Evolutionary conservation across 2,888 invertebrate genomes (phyloP).

Genomic region (Ashinkailepas kermadecensis): DNA sequence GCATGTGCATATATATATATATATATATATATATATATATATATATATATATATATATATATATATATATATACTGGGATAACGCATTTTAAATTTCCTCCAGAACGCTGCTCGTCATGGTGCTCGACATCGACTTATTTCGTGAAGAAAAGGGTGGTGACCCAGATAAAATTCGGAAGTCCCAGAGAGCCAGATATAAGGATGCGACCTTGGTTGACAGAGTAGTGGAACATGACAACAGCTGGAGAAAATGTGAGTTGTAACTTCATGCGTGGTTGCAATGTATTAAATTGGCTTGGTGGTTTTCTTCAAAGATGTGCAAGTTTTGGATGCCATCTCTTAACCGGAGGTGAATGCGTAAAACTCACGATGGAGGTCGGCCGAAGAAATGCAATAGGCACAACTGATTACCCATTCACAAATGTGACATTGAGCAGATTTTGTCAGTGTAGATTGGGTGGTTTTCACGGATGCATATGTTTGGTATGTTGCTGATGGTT

Average conservation of each 20-base stretch:
- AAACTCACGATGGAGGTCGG: too few relatives aligned
- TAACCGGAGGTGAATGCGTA: too few relatives aligned
- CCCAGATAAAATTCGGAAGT: conserved; percentile 81
- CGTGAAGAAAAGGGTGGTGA: conserved; percentile 92
- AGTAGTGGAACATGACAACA: conserved; percentile 78
- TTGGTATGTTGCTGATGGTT: too few relatives aligned
- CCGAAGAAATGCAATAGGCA: too few relatives aligned
- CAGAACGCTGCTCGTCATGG: background rate
- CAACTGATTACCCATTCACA: too few relatives aligned
- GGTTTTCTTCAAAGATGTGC: too few relatives aligned
- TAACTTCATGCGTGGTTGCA: background rate
- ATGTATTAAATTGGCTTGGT: conserved; percentile 41
- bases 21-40: too few relatives aligned
- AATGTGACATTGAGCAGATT: too few relatives aligned
- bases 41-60: background rate
- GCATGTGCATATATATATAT: background rate
- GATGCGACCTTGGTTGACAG: conserved; percentile 86
- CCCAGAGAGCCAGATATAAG: conserved; percentile 87
- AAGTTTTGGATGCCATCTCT: too few relatives aligned
- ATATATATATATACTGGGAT: background rate
- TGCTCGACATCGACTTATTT: conserved; percentile 92
- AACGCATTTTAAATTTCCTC: too few relatives aligned
- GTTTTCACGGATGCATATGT: too few relatives aligned
- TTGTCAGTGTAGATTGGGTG: too few relatives aligned
- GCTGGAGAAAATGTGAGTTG: conserved; percentile 69